Base-by-base conservation (phyloP, 2,113 vertebrate genomes). In the Blennius ocellaris region DNA sequence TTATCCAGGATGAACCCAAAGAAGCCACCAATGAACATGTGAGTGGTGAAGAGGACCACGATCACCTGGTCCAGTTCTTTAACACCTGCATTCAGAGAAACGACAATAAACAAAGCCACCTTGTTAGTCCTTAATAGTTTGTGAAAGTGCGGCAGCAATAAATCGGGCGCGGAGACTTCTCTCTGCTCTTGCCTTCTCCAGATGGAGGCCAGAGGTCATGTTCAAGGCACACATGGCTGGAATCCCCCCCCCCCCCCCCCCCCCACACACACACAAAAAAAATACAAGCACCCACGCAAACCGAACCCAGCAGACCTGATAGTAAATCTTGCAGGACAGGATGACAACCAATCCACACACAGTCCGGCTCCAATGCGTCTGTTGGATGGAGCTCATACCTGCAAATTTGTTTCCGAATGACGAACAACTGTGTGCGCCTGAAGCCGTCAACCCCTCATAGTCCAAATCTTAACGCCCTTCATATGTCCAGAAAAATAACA, bases 11-110 rank as follows among this genome's bases (percentile, higher is more conserved):
- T 73, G 59, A 94, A 95, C 0, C 94, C 93, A 50, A 94, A 91
- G 75, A 94, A 93, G 60, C 94, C 93, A 54, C 93, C 93, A 1
- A 95, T 93, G 73, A 94, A 94, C 94, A 94, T 94, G 65, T 93
- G 90, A 1, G 93, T 95, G 48, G 93, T 95, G 60, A 94, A 93
- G 61, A 95, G 91, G 12, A 95, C 92, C 0, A 87, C 86, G 6
- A 94, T 91, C 41, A 94, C 89, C 50, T 94, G 94, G 78, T 95
- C 93, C 50, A 94, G 44, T 85, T 94, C 93, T 69, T 89, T 84
- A 11, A 94, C 55, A 61, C 93, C 94, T 94, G 54, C 14, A 75
- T 37, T 76, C 5, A 52, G 5, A 85, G 14, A 30, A 17, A n/a
- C 53, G 17, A 56, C 21, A 30, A 62, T 8, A 21, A 15, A 59